These are phyloP conservation scores for Drosophila hydei DNA, from an alignment of 1,140 invertebrate genomes.

Conservation along the genomic window DNA sequence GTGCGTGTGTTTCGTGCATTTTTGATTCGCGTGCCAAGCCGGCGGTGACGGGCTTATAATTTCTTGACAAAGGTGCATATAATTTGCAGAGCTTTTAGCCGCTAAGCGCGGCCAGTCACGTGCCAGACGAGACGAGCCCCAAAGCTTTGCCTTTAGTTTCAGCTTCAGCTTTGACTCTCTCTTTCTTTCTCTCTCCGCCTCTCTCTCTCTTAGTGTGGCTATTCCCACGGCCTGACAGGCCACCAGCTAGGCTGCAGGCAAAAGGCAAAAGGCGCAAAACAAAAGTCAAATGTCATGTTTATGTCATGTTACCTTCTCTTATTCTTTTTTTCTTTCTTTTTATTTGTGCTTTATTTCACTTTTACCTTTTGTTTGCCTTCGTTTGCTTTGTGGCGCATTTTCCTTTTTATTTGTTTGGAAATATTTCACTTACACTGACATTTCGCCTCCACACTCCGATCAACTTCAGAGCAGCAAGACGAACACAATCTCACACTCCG, in stretches of 20 bases:
- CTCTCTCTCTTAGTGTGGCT: too few species aligned
- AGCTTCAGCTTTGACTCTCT: background rate
- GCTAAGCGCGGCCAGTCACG: constrained; percentile 73
- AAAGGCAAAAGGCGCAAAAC: constrained; percentile 33
- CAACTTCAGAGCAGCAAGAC: constrained; percentile 56
- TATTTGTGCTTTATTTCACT: constrained; percentile 62
- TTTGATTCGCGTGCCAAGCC: constrained; percentile 73
- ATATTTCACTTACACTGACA: constrained; percentile 82
- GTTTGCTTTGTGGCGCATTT: constrained; percentile 52
- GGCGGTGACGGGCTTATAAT: constrained; percentile 69
- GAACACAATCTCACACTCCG: constrained; percentile 4
- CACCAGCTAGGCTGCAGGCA: constrained; percentile 22
- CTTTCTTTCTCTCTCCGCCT: too few species aligned
- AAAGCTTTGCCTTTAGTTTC: background rate
- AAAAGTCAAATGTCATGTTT: constrained; percentile 82
- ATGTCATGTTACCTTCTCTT: constrained; percentile 76
- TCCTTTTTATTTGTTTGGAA: constrained; percentile 79
- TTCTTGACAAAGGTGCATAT: constrained; percentile 81
- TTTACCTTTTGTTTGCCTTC: constrained; percentile 44
- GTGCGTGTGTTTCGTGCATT: constrained; percentile 63
- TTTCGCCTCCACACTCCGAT: constrained; percentile 54
- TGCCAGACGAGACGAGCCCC: constrained; percentile 27
- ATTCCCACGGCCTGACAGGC: constrained; percentile 20
- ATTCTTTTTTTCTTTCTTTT: constrained; percentile 32
- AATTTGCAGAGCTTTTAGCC: constrained; percentile 61